Percentiles rank a stretch among this genome's conserved stretches.
Conservation (phyloP, 1,140 invertebrate species). For the Hydropsyche tenuis region DNA sequence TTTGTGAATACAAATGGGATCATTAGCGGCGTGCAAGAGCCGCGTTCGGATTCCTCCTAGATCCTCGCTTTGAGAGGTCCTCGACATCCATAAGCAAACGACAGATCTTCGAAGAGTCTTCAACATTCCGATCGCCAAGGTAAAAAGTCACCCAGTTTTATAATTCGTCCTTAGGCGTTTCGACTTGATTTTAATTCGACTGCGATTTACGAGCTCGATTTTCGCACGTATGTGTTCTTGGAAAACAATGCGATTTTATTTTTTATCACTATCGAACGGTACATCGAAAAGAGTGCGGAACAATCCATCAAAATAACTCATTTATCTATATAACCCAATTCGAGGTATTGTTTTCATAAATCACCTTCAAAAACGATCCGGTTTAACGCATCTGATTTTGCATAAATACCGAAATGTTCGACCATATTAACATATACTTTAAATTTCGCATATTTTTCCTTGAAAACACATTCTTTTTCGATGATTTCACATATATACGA, state of each 20-base stretch:
- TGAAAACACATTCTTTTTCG: neutral
- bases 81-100: neutral
- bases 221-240: neutral
- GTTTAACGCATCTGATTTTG: no score
- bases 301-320: neutral
- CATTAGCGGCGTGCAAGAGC: neutral
- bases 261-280: neutral
- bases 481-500: neutral
- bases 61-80: neutral
- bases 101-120: neutral
- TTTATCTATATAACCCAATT: no score
- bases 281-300: neutral
- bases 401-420: no score
- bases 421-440: no score
- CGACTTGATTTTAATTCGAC: no score
- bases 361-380: no score
- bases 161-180: neutral
- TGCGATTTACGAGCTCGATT: neutral
- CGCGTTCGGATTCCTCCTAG: neutral
- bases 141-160: neutral
- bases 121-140: slow-evolving; percentile 42
- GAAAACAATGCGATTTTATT: neutral
- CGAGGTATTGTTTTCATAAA: no score
- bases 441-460: neutral
- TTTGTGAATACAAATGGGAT: slow-evolving; percentile 33